Conservation (phyloP, 2,797 vertebrate species). For the Pseudomugil tenellus region DNA sequence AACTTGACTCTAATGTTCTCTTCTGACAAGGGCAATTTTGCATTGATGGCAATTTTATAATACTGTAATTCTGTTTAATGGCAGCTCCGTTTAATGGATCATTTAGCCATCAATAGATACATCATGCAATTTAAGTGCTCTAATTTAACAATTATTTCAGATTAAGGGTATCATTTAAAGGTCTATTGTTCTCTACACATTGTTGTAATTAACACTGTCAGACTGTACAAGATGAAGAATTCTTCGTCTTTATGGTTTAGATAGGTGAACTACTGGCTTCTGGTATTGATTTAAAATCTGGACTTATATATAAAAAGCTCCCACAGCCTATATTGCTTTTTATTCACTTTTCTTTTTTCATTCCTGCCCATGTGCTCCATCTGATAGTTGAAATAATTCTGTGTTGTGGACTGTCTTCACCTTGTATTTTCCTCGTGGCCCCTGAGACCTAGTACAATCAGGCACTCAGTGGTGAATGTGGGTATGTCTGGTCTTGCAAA, state of each 20-base stretch:
- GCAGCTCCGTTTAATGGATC: conserved; percentile 36
- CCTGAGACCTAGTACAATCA: conserved; percentile 63
- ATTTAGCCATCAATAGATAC: conserved; percentile 49
- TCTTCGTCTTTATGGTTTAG: conserved; percentile 26
- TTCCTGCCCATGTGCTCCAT: conserved; percentile 22
- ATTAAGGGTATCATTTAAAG: conserved; percentile 44
- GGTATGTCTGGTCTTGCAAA: conserved; percentile 59
- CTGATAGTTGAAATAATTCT: conserved; percentile 53
- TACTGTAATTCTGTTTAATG: conserved; percentile 29
- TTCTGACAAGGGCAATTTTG: background rate
- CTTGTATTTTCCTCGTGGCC: conserved; percentile 62
- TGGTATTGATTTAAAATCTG: conserved; percentile 50
- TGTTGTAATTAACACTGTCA: conserved; percentile 47
- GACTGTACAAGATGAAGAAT: conserved; percentile 43
- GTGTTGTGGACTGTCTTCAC: conserved; percentile 46
- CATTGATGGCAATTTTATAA: background rate
- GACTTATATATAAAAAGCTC: conserved; percentile 16
- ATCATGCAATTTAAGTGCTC: conserved; percentile 42
- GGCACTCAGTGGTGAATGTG: conserved; percentile 39
- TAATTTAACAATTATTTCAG: conserved; percentile 27
- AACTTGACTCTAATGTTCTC: conserved; percentile 1
- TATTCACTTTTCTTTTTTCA: conserved; percentile 5
- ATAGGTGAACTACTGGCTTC: conserved; percentile 36
- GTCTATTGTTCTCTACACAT: conserved; percentile 34
- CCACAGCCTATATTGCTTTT: background rate